Evolutionary conservation across 2,113 vertebrate genomes (phyloP), one percentile per base, ranked within the genome.

Genomic region (Merops nubicus): DNA sequence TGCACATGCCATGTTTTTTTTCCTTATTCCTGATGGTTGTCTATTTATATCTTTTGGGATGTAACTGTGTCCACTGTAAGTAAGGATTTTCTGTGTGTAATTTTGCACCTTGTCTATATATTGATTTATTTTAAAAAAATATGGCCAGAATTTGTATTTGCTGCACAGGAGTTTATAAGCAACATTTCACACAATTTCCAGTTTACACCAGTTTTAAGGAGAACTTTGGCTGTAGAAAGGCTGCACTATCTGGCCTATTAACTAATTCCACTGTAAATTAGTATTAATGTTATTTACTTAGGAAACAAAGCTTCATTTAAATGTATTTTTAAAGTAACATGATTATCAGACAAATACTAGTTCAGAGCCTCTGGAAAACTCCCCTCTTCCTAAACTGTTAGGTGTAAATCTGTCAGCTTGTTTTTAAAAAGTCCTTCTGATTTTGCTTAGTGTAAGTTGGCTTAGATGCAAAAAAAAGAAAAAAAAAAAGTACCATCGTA

Each of bases 251-350:
- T 28, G 75, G 51, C 86, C 68, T 68, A 45, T 69, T 76, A 76
- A 40, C 11, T 48, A 84, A 72, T 45, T 75, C 36, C 43, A 56
- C 12, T 53, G 45, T 62, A 84, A 81, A 68, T 33, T 42, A 34
- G 21, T 40, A 77, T 1, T 3, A 29, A 23, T 23, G 33, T 67
- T 80, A 81, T 72, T 88, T 87, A 75, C n/a, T 42, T 26, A 31
- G 34, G 68, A 92, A 95, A 91, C 43, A 92, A 94, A 92, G 31
- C n/a, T 78, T 82, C 33, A 20, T 94, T 74, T 28, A 81, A 89
- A 65, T 23, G 22, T 12, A 54, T 77, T 88, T 73, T 91, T 80
- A 91, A 77, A 22, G 50, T 74, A 69, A 74, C 3, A 12, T 65
- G 89, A 94, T 91, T 93, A 85, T 75, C 75, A 56, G 22, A 36